A percentile compares a stretch with the other conserved stretches of the same genome.
Evolutionary conservation across 1,140 invertebrate species (phyloP).

Genomic region (Oscheius sp.): DNA sequence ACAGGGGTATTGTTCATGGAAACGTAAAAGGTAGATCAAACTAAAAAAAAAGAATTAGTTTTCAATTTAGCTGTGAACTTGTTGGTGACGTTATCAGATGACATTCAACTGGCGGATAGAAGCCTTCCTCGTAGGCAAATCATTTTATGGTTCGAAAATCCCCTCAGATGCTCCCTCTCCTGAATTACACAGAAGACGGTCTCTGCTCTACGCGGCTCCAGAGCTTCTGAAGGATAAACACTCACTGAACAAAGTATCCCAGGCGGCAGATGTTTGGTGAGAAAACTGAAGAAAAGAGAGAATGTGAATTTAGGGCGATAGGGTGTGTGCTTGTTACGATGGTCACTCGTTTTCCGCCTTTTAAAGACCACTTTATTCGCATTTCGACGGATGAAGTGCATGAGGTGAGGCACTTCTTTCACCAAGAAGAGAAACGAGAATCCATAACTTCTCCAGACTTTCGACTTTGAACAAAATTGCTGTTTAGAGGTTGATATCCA

Average conservation of each 20-base stretch:
- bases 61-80: slow-evolving; percentile 38
- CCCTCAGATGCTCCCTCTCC: neutral
- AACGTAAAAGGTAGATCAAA: slow-evolving; percentile 28
- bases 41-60: too few relatives aligned
- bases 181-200: neutral
- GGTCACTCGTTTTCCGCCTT: slow-evolving; percentile 37
- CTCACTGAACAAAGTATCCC: neutral
- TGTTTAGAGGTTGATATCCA: neutral
- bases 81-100: slow-evolving; percentile 38
- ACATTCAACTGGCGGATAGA: slow-evolving; percentile 35
- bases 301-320: slow-evolving; percentile 24
- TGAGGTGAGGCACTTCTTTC: slow-evolving; percentile 8
- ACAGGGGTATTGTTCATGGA: slow-evolving; percentile 17
- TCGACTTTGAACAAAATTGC: too few relatives aligned
- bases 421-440: neutral
- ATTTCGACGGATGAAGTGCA: slow-evolving; percentile 14
- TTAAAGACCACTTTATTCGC: slow-evolving; percentile 32
- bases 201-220: slow-evolving; percentile 19
- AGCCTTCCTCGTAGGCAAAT: neutral
- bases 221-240: slow-evolving; percentile 5
- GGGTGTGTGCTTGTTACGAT: slow-evolving; percentile 41
- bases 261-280: slow-evolving; percentile 36
- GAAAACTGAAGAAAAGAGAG: too few relatives aligned
- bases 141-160: slow-evolving; percentile 24
- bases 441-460: too few relatives aligned